Percentiles rank a stretch among this genome's conserved stretches.
phyloP scores from a whole-genome alignment of 2,888 invertebrate species.

The Priocnemis perturbator region DNA sequence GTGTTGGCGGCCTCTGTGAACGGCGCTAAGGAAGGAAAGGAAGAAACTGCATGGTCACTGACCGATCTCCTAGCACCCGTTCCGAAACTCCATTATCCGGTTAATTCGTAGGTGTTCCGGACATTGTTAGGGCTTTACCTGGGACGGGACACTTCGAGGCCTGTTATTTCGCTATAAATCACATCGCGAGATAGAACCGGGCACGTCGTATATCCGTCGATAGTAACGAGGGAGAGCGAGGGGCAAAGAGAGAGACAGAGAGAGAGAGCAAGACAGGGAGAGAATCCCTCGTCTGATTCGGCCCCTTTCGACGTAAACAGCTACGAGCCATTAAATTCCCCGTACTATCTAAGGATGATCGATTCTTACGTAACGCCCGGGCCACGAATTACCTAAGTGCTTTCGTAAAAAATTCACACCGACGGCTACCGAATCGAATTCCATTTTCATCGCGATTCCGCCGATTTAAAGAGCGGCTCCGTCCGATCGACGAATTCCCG shows the following conservation, averaged over 20 bases:
- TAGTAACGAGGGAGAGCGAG: slow-evolving; percentile 45
- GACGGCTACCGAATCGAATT: too few relatives aligned
- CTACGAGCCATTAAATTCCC: slow-evolving; percentile 50
- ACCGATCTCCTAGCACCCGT: slow-evolving; percentile 20
- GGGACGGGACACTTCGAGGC: slow-evolving; percentile 53
- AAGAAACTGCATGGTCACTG: slow-evolving; percentile 36
- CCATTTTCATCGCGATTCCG: too few relatives aligned
- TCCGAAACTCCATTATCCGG: slow-evolving; percentile 39
- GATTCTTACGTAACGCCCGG: slow-evolving; percentile 47
- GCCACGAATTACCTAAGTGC: slow-evolving; percentile 32
- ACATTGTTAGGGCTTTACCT: slow-evolving; percentile 57
- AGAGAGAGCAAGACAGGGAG: neutral
- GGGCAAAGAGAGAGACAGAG: slow-evolving; percentile 18
- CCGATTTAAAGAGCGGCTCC: too few relatives aligned
- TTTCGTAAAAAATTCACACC: slow-evolving; percentile 25
- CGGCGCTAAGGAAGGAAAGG: slow-evolving; percentile 12
- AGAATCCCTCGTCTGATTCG: slow-evolving; percentile 38
- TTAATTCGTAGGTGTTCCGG: slow-evolving; percentile 61
- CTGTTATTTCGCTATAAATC: slow-evolving; percentile 69
- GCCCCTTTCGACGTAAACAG: slow-evolving; percentile 39
- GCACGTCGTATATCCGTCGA: slow-evolving; percentile 54
- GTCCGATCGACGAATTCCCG: too few relatives aligned
- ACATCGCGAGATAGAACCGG: slow-evolving; percentile 55
- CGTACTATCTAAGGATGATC: slow-evolving; percentile 47
- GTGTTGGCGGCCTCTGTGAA: too few relatives aligned